Evolutionary conservation across 1,140 invertebrate genomes (phyloP).

Genomic region (Pseudachorutes palmiensis): DNA sequence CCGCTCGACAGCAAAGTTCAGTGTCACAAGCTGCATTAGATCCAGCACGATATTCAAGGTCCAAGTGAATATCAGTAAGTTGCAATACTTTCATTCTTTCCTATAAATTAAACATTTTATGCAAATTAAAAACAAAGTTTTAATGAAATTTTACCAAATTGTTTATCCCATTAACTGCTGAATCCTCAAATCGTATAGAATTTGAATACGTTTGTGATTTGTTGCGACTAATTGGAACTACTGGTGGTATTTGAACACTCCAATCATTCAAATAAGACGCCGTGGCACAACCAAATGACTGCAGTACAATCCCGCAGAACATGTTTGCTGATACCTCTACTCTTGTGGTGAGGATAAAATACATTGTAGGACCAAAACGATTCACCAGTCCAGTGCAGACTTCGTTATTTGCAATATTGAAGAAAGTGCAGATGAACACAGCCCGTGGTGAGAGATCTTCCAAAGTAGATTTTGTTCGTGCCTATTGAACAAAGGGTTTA

Average conservation of each 20-base stretch:
- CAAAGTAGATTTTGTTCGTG: background rate
- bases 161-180: too few species aligned
- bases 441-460: conserved; percentile 26
- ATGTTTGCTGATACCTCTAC: conserved; percentile 22
- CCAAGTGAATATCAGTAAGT: conserved; percentile 49
- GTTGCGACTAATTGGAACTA: too few species aligned
- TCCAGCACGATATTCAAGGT: conserved; percentile 46
- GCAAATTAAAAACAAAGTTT: too few species aligned
- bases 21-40: conserved; percentile 46
- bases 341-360: conserved; percentile 27
- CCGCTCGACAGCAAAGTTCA: conserved; percentile 47
- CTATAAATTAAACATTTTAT: too few species aligned
- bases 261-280: conserved; percentile 9
- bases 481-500: too few species aligned
- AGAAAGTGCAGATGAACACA: conserved; percentile 32
- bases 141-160: too few species aligned
- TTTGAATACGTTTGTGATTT: too few species aligned
- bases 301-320: conserved; percentile 37
- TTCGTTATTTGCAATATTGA: conserved; percentile 27
- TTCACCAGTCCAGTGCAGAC: conserved; percentile 33
- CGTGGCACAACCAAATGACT: conserved; percentile 26
- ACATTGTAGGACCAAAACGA: conserved; percentile 31
- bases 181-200: too few species aligned
- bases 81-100: conserved; percentile 46
- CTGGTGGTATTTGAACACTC: too few species aligned